Evolutionary conservation across 2,797 vertebrate species (phyloP).

Genomic region (Molossus alvarezi): DNA sequence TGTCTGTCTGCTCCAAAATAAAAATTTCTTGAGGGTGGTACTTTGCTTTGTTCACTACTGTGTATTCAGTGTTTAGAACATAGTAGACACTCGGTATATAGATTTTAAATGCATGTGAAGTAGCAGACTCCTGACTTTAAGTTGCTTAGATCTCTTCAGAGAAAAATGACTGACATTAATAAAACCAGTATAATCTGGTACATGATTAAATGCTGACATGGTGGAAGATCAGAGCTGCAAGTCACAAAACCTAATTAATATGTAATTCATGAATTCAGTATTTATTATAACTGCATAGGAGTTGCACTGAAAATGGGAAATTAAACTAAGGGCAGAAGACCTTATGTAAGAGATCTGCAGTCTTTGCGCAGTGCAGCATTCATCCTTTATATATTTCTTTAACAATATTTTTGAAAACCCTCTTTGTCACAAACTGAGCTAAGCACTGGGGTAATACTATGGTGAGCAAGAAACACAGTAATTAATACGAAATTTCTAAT

Average conservation of each 20-base stretch:
- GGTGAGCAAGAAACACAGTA: background rate
- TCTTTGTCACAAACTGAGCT: background rate
- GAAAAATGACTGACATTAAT: conserved; percentile 9
- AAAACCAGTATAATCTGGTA: conserved; percentile 9
- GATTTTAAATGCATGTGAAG: conserved; percentile 49
- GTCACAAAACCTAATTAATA: conserved; percentile 41
- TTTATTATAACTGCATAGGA: background rate
- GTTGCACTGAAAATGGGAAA: conserved; percentile 42
- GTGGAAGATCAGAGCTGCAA: background rate
- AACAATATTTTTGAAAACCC: background rate
- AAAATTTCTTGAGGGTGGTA: background rate
- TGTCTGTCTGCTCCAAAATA: conserved; percentile 39
- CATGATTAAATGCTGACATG: background rate
- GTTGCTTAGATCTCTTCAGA: conserved; percentile 42
- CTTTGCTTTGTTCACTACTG: background rate
- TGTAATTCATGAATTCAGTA: background rate
- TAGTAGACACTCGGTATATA: background rate
- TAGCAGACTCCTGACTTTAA: conserved; percentile 19
- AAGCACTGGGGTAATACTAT: background rate
- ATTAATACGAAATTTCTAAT: conserved; percentile 41
- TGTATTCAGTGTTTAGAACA: background rate
- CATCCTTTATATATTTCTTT: background rate
- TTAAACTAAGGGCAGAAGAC: conserved; percentile 16
- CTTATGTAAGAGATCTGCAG: background rate
- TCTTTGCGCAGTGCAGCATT: background rate